Conservation (phyloP, 2,888 invertebrate genomes). For the Drosophila longiperda region DNA sequence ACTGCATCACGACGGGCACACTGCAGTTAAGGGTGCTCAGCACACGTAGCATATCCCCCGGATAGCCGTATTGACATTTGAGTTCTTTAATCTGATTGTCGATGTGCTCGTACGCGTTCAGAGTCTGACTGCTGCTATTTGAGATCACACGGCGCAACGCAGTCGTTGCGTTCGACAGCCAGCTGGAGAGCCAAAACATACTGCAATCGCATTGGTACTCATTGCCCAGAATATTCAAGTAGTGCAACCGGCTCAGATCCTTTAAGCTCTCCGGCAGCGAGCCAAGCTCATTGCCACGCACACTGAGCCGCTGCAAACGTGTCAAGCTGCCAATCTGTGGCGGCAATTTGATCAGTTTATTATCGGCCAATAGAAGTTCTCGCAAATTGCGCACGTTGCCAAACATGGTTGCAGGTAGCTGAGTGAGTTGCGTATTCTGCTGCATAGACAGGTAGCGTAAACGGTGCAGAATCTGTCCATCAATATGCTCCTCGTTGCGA, state of each 20-base stretch:
- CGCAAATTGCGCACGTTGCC: conserved; percentile 87
- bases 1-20: conserved; percentile 87
- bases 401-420: conserved; percentile 88
- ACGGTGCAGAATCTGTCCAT: conserved; percentile 86
- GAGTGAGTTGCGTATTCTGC: conserved; percentile 87
- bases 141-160: conserved; percentile 82
- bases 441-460: conserved; percentile 88
- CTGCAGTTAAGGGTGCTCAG: conserved; percentile 90
- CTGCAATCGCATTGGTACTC: conserved; percentile 95
- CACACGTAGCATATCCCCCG: conserved; percentile 89
- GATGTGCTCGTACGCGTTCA: conserved; percentile 68
- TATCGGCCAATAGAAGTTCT: conserved; percentile 89
- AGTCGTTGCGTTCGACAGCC: conserved; percentile 85
- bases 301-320: conserved; percentile 88
- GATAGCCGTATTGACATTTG: conserved; percentile 89
- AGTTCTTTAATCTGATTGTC: conserved; percentile 86
- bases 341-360: conserved; percentile 87
- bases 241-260: conserved; percentile 87
- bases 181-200: conserved; percentile 91
- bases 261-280: conserved; percentile 90
- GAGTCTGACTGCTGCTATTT: conserved; percentile 66
- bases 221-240: conserved; percentile 90
- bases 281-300: conserved; percentile 89
- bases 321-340: conserved; percentile 80
- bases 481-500: conserved; percentile 85